Evolutionary conservation across 2,113 vertebrate species (phyloP).

Genomic region (Cynopterus brachyotis): DNA sequence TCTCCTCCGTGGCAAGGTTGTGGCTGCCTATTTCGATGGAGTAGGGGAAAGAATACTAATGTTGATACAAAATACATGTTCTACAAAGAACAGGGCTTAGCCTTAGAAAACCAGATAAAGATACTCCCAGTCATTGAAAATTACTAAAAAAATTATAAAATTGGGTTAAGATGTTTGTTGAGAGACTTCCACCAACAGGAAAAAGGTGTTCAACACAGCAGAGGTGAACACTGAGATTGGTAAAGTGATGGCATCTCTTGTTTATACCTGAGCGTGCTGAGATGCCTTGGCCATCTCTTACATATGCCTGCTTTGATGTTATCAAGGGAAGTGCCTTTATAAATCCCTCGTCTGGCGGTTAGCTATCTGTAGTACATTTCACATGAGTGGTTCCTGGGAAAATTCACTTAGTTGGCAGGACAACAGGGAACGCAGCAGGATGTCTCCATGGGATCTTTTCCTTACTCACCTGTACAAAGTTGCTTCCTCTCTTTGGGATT

Average conservation of each 20-base stretch:
- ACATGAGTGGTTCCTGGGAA: not conserved
- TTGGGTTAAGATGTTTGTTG: not conserved
- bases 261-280: not conserved
- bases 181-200: not conserved
- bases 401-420: not conserved
- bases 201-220: not conserved
- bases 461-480: not conserved
- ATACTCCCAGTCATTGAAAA: not conserved
- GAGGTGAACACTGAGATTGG: not conserved
- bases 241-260: not conserved
- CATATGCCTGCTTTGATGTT: constrained; percentile 18
- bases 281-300: not conserved
- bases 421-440: not conserved
- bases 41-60: not conserved
- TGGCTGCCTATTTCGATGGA: not conserved
- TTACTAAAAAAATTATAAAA: not conserved
- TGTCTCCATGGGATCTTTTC: not conserved
- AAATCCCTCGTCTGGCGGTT: not conserved
- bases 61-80: not conserved
- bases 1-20: not conserved
- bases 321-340: not conserved
- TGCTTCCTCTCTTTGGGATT: not conserved
- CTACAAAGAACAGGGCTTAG: not conserved
- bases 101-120: not conserved
- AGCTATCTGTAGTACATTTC: not conserved